Base-by-base conservation (phyloP, 2,797 vertebrate species). In the Chelidonichthys spinosus region DNA sequence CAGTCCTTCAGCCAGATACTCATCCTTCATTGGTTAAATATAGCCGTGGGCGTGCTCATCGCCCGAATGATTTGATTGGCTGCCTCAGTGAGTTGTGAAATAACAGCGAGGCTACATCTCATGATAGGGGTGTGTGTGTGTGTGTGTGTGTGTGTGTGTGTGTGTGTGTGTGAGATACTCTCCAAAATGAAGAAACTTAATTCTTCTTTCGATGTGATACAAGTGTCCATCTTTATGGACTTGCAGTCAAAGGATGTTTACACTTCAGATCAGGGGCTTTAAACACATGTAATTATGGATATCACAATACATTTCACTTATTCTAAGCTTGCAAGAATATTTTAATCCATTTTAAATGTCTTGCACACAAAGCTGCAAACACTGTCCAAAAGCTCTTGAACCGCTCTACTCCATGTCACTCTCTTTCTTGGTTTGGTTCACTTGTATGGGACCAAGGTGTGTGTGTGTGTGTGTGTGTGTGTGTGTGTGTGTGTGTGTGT, bases 61-160 rank as follows among this genome's bases (percentile, higher is more conserved):
- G 39, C 11, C 37, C 13, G 74, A 81, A 79, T 80, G 81, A 84
- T 87, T 74, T 79, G 67, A 91, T 91, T 90, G 86, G 83, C 74
- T 71, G 63, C 67, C 40, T 69, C 67, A 69, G 68, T 78, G 82
- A 87, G 78, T 77, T 65, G 73, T 74, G 72, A 82, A 78, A 65
- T 81, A 81, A 76, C 80, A 76, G 69, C 32, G 18, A 80, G 64
- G 69, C 70, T n/a, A 5, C 33, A n/a, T 76, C 47, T 83, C 49
- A 46, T 68, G 63, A 76, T 66, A 59, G 47, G 25, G 25, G 25
- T 42, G 37, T 14, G n/a, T 15, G 39, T 8, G n/a, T 39, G 46
- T 47, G 17, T 47, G n/a, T 32, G 52, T 37, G 32, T 52, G 59
- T 54, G 10, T 52, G 39, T 9, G 39, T 43, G 39, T 15, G 18